A percentile compares a stretch with the other conserved stretches of the same genome.
These are phyloP conservation scores for Bufotes viridis DNA, from an alignment of 2,797 vertebrate genomes.

Conservation along the genomic window DNA sequence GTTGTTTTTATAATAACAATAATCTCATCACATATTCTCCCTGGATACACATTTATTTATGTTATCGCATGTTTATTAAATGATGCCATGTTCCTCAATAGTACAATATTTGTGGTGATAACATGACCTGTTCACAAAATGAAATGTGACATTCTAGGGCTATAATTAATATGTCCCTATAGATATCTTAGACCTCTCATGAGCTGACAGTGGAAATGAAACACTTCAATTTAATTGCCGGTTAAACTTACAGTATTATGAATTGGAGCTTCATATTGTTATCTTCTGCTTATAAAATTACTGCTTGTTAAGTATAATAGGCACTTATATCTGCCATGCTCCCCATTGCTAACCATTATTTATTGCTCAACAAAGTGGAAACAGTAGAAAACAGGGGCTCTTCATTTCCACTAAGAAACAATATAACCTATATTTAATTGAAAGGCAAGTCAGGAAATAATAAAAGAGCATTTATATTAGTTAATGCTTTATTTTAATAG, in stretches of 20 bases:
- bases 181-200: slow-evolving; percentile 75
- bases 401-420: background rate
- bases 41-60: slow-evolving; percentile 28
- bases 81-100: slow-evolving; percentile 4
- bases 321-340: slow-evolving; percentile 69
- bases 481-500: background rate
- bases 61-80: slow-evolving; percentile 43
- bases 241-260: slow-evolving; percentile 74
- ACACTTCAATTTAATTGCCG: slow-evolving; percentile 79
- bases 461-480: background rate
- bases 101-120: slow-evolving; percentile 3
- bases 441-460: background rate
- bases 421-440: background rate
- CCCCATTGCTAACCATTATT: slow-evolving; percentile 69
- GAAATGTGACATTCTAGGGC: slow-evolving; percentile 35
- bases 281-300: slow-evolving; percentile 72
- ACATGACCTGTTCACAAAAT: slow-evolving; percentile 37
- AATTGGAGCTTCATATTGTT: slow-evolving; percentile 74
- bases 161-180: slow-evolving; percentile 55
- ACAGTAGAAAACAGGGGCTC: slow-evolving; percentile 55
- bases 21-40: slow-evolving; percentile 27
- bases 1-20: slow-evolving; percentile 46
- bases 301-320: slow-evolving; percentile 72
- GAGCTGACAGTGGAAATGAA: slow-evolving; percentile 79
- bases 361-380: slow-evolving; percentile 66